These are phyloP conservation scores for Uria aalge DNA, from an alignment of 2,113 vertebrate genomes.

Conservation along the genomic window DNA sequence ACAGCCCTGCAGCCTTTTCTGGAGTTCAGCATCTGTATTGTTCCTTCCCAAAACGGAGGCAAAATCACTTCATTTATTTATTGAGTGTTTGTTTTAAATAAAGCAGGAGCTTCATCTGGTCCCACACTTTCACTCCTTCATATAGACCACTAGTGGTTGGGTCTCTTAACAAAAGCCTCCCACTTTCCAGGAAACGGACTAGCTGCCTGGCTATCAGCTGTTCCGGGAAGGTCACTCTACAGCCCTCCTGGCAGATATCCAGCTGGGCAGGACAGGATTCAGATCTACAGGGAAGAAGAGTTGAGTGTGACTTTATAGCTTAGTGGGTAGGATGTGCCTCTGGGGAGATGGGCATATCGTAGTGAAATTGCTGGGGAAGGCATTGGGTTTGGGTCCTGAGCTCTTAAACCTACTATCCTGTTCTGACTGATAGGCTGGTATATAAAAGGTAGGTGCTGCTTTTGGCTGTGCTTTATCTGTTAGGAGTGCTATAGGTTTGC, in stretches of 20 bases:
- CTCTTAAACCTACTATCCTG: neutral
- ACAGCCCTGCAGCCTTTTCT: neutral
- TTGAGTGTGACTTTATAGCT: neutral
- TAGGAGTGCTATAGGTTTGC: neutral
- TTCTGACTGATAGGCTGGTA: neutral
- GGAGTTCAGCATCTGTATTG: neutral
- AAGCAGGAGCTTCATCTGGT: neutral
- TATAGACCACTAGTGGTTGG: neutral
- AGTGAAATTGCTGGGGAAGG: neutral
- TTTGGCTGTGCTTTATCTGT: neutral
- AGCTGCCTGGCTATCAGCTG: neutral
- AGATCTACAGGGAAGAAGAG: neutral
- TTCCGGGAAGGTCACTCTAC: neutral
- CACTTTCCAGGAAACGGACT: neutral
- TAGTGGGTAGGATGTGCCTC: neutral
- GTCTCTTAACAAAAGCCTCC: neutral
- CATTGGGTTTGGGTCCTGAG: neutral
- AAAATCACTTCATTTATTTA: neutral
- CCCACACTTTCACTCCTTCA: neutral
- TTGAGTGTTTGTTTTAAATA: neutral
- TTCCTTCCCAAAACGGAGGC: neutral
- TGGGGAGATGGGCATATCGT: accelerated
- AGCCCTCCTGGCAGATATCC: neutral
- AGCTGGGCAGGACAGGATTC: neutral
- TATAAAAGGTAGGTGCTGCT: neutral